Conservation (phyloP, 2,113 vertebrate species). For the Spheniscus mendiculus region DNA sequence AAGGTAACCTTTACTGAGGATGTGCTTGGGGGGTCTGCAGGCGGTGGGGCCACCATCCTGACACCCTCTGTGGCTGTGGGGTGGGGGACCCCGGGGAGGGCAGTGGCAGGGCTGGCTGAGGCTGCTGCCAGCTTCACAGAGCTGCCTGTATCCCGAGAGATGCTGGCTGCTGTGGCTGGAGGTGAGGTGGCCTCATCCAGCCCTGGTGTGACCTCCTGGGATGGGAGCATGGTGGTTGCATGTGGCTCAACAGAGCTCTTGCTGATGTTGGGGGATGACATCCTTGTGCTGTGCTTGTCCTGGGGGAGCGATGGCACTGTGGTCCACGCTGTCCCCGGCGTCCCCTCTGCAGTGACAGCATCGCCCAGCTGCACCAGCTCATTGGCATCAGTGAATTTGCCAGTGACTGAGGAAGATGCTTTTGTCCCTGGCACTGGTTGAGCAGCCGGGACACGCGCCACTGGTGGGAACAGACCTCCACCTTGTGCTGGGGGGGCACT, state of each 20-base stretch:
- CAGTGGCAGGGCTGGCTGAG: background rate
- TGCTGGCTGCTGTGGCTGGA: background rate
- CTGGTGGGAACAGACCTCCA: accelerated
- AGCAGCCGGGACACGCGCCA: accelerated
- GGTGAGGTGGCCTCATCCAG: background rate
- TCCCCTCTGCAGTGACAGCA: accelerated
- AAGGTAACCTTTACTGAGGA: background rate
- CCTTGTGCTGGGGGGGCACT: background rate
- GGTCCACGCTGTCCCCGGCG: accelerated
- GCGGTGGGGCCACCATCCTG: accelerated
- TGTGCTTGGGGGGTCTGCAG: accelerated
- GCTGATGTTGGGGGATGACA: background rate
- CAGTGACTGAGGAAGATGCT: background rate
- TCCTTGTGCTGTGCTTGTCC: background rate
- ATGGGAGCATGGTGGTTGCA: accelerated
- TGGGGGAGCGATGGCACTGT: background rate
- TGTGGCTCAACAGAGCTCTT: background rate
- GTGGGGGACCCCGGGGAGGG: accelerated
- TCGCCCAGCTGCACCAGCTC: background rate
- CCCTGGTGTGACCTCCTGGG: background rate
- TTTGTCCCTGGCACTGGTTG: background rate
- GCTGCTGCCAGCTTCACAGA: background rate
- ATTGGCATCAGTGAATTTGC: background rate
- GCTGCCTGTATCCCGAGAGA: accelerated
- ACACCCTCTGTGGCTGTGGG: accelerated